phyloP scores from a whole-genome alignment of 2,888 invertebrate species.

The Rosalia funebris region DNA sequence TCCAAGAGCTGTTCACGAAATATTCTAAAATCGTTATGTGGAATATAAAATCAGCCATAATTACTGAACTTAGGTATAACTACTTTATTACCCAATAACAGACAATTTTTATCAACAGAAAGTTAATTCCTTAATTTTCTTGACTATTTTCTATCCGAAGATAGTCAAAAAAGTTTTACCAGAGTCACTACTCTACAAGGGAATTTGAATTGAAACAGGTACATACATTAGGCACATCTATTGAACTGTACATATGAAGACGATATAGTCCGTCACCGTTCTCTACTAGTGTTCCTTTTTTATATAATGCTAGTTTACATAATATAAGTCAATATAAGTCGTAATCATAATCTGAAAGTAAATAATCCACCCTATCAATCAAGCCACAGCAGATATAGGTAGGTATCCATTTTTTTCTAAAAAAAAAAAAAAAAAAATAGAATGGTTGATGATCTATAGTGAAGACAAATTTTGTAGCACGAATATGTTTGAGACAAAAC shows the following conservation, averaged over 20 bases:
- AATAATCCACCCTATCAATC: constrained; percentile 34
- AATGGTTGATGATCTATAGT: constrained; percentile 36
- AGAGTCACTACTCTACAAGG: constrained; percentile 22
- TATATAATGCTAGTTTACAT: constrained; percentile 24
- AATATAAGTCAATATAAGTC: too few species aligned
- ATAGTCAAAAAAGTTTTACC: constrained; percentile 32
- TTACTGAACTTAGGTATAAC: constrained; percentile 36
- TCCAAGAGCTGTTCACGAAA: constrained; percentile 39
- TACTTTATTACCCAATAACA: constrained; percentile 34
- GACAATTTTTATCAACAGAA: constrained; percentile 38
- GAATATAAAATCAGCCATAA: too few species aligned
- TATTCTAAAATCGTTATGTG: constrained; percentile 23
- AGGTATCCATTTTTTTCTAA: constrained; percentile 34
- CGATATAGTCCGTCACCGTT: constrained; percentile 24
- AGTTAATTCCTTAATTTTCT: constrained; percentile 31
- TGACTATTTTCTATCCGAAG: too few species aligned
- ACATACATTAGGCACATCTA: neutral
- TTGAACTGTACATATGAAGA: constrained; percentile 4
- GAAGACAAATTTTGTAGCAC: constrained; percentile 49
- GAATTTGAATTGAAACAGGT: constrained; percentile 34
- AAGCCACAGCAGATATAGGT: constrained; percentile 29
- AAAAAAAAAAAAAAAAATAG: constrained; percentile 32
- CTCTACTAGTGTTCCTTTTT: constrained; percentile 15
- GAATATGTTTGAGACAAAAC: constrained; percentile 50
- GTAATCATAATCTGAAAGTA: constrained; percentile 34